These are phyloP conservation scores for Petromus typicus DNA, from an alignment of 2,113 vertebrate species.

Conservation along the genomic window DNA sequence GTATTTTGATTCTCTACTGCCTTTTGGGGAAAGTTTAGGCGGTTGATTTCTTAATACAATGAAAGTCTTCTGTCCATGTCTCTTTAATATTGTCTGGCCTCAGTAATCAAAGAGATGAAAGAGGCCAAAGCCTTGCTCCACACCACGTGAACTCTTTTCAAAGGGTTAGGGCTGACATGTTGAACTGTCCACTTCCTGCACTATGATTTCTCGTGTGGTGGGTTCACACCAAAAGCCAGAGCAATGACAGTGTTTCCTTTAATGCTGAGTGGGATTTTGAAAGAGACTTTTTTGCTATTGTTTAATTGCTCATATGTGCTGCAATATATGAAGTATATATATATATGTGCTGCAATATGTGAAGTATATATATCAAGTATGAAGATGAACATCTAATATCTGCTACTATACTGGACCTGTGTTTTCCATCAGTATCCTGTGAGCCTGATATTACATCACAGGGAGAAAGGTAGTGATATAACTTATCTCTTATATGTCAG, in stretches of 20 bases:
- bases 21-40: conserved; percentile 24
- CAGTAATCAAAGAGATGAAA: conserved; percentile 45
- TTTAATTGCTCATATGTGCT: background rate
- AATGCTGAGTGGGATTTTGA: conserved; percentile 30
- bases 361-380: too few relatives aligned
- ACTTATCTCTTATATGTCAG: background rate
- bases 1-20: conserved; percentile 13
- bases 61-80: background rate
- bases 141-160: background rate
- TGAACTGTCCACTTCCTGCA: conserved; percentile 17
- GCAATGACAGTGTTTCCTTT: conserved; percentile 57
- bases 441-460: background rate
- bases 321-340: too few relatives aligned
- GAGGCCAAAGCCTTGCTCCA: background rate
- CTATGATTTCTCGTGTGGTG: background rate
- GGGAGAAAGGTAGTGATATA: background rate
- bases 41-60: background rate
- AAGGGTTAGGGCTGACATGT: background rate
- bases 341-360: too few relatives aligned
- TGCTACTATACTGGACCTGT: background rate
- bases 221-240: conserved; percentile 24
- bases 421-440: background rate
- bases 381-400: background rate
- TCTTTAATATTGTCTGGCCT: background rate
- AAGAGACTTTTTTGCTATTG: background rate